Evolutionary conservation across 2,797 vertebrate genomes (phyloP).

Genomic region (Micropoecilia bifurca): DNA sequence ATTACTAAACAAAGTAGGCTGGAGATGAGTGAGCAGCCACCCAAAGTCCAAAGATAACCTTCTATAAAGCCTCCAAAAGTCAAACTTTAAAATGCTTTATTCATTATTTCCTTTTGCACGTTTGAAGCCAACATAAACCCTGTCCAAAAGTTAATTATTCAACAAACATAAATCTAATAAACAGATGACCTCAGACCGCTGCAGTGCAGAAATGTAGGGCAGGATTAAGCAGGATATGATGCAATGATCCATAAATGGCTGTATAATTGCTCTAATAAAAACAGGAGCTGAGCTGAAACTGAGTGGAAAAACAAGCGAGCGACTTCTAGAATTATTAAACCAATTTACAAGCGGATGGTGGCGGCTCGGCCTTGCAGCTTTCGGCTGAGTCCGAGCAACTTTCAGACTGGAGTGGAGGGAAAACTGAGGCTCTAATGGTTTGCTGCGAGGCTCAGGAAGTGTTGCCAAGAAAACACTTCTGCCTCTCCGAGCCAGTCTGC

Average conservation of each 20-base stretch:
- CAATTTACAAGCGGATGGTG: constrained; percentile 60
- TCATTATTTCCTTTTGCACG: background rate
- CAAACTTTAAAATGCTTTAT: background rate
- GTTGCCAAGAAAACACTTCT: constrained; percentile 46
- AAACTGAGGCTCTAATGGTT: constrained; percentile 35
- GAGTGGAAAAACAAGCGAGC: constrained; percentile 63
- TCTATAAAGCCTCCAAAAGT: background rate
- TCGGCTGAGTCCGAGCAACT: constrained; percentile 36
- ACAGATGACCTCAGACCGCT: background rate
- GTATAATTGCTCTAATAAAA: constrained; percentile 65
- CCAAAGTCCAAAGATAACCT: background rate
- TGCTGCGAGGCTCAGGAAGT: constrained; percentile 20
- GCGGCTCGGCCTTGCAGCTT: constrained; percentile 37
- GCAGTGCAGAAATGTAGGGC: background rate
- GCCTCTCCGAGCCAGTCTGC: constrained; percentile 26
- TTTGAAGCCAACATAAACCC: background rate
- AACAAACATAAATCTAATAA: background rate
- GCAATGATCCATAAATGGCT: constrained; percentile 48
- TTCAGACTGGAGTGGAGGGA: constrained; percentile 38
- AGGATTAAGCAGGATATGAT: constrained; percentile 19
- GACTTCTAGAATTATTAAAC: constrained; percentile 59
- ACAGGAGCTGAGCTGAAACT: constrained; percentile 36
- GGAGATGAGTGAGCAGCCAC: background rate
- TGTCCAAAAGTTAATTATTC: background rate
- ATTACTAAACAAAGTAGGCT: too few species aligned